Evolutionary conservation across 1,140 invertebrate genomes (phyloP).

Genomic region (Drosophila sturtevanti): DNA sequence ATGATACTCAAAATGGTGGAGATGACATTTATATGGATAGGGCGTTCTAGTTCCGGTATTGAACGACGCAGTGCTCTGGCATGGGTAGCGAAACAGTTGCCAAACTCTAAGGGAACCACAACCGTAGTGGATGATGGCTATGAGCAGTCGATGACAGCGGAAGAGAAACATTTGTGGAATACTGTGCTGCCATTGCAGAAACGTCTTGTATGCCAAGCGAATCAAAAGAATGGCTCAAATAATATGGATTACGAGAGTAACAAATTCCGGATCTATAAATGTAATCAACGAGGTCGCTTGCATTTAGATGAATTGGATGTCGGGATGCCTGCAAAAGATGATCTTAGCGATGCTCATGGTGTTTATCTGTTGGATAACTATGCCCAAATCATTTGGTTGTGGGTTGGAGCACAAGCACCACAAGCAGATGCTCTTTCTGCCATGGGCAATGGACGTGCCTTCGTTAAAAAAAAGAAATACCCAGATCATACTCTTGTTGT

Average conservation of each 20-base stretch:
- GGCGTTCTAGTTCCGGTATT: conserved; percentile 83
- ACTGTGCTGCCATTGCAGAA: conserved; percentile 87
- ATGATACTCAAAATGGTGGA: conserved; percentile 90
- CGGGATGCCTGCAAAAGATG: conserved; percentile 90
- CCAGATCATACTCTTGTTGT: conserved; percentile 89
- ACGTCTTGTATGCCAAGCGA: conserved; percentile 85
- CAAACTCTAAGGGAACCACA: conserved; percentile 82
- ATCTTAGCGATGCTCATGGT: conserved; percentile 86
- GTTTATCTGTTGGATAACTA: conserved; percentile 95
- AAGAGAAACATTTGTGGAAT: conserved; percentile 88
- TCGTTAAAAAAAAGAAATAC: conserved; percentile 94
- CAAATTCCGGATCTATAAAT: conserved; percentile 87
- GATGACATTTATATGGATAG: conserved; percentile 91
- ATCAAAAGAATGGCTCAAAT: conserved; percentile 63
- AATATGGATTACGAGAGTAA: conserved; percentile 57
- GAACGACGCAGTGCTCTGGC: conserved; percentile 75
- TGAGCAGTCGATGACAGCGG: conserved; percentile 88
- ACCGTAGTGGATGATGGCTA: conserved; percentile 93
- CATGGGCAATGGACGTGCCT: conserved; percentile 93
- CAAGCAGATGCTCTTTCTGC: conserved; percentile 89
- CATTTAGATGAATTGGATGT: conserved; percentile 94
- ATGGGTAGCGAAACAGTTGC: conserved; percentile 83
- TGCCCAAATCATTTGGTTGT: conserved; percentile 94
- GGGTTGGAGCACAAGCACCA: conserved; percentile 91
- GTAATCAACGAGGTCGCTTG: conserved; percentile 91